Evolutionary conservation across 2,113 vertebrate species (phyloP).

Genomic region (Myotis lucifugus): DNA sequence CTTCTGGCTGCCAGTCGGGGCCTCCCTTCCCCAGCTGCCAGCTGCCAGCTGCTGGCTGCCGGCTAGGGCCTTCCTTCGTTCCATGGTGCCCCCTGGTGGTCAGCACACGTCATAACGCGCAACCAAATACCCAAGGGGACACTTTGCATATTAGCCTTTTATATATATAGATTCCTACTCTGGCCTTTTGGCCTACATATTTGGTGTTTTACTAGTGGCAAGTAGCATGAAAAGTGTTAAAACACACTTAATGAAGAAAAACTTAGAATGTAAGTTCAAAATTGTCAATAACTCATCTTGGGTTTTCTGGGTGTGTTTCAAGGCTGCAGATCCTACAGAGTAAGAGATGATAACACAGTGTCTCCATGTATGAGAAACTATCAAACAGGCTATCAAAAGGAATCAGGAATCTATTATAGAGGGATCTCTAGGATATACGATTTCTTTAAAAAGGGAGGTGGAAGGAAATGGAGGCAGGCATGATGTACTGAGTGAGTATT

Average conservation of each 20-base stretch:
- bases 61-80: no score
- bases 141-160: no score
- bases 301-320: not conserved
- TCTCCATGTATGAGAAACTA: not conserved
- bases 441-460: not conserved
- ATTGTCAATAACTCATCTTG: not conserved
- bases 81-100: no score
- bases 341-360: not conserved
- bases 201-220: not conserved
- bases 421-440: not conserved
- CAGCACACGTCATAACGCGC: no score
- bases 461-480: not conserved
- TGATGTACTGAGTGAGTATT: not conserved
- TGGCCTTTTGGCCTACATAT: not conserved
- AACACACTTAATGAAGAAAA: not conserved
- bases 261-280: not conserved
- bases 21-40: no score
- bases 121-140: no score
- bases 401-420: not conserved
- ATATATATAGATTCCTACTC: not conserved
- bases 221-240: not conserved
- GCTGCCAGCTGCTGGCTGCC: no score
- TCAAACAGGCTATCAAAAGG: not conserved
- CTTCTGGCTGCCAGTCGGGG: no score
- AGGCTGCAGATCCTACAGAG: not conserved